phyloP scores from a whole-genome alignment of 1,140 invertebrate species.

The Catajapyx aquilonaris region DNA sequence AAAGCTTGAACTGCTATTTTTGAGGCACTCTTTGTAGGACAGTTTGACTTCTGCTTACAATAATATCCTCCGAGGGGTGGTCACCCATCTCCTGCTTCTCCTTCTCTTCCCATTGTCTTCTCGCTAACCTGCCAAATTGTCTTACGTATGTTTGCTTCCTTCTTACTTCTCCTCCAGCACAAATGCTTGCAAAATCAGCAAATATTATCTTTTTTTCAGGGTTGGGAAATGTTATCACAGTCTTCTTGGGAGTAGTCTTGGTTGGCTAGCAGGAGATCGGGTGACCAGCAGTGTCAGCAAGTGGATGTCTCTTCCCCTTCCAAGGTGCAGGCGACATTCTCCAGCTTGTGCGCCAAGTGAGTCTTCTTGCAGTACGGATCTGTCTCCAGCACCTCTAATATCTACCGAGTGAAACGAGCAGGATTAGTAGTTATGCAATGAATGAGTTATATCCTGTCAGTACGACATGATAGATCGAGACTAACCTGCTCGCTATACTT shows the following conservation, averaged over 20 bases:
- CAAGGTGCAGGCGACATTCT: conserved; percentile 72
- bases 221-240: not conserved
- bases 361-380: conserved; percentile 63
- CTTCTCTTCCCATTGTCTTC: too few species aligned
- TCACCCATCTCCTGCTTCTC: too few species aligned
- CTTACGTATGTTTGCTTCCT: too few species aligned
- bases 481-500: conserved; percentile 80
- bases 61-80: too few species aligned
- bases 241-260: conserved; percentile 3
- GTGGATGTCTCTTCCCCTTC: conserved; percentile 45
- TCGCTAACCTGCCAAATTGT: too few species aligned
- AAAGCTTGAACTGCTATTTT: too few species aligned
- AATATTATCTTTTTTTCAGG: too few species aligned
- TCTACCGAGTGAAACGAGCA: conserved; percentile 25
- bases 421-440: conserved; percentile 2
- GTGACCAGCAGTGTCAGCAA: conserved; percentile 29
- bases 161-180: too few species aligned
- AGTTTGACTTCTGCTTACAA: too few species aligned
- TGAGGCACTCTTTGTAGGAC: too few species aligned
- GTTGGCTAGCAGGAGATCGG: conserved; percentile 22
- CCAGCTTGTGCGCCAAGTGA: conserved; percentile 68
- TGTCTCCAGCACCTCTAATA: conserved; percentile 57
- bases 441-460: conserved; percentile 2
- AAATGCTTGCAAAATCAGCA: too few species aligned
- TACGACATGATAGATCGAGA: conserved; percentile 10